A percentile compares a stretch with the other conserved stretches of the same genome.
phyloP scores from a whole-genome alignment of 2,113 vertebrate species.

The Podarcis raffonei region DNA sequence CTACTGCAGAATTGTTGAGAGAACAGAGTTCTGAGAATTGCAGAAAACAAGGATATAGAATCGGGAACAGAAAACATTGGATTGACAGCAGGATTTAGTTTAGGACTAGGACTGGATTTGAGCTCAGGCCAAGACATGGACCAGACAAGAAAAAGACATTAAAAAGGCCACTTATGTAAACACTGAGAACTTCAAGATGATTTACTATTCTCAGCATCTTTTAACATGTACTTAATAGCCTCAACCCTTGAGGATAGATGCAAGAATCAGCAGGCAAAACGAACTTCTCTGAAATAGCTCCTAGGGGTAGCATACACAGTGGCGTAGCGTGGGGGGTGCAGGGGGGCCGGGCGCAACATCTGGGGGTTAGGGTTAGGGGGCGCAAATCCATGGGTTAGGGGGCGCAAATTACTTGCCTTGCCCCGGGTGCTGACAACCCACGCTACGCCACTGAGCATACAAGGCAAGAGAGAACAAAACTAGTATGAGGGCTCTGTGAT shows the following conservation, averaged over 20 bases:
- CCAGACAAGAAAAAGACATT: neutral
- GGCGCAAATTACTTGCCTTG: no score
- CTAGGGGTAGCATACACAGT: neutral
- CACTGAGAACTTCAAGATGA: neutral
- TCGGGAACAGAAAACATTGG: neutral
- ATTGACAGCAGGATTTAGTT: neutral
- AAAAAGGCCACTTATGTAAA: neutral
- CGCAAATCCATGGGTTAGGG: no score
- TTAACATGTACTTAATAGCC: neutral
- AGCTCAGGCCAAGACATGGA: neutral
- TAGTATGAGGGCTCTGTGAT: neutral
- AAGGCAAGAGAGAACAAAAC: neutral
- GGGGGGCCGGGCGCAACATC: no score
- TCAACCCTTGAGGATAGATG: neutral
- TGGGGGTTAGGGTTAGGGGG: no score
- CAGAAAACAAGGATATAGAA: neutral
- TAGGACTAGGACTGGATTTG: neutral
- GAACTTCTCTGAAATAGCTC: neutral
- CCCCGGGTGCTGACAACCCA: no score
- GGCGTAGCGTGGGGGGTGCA: no score
- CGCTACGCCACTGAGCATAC: no score
- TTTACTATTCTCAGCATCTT: neutral
- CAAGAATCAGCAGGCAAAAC: neutral
- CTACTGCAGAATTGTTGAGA: neutral
- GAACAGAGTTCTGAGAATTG: neutral